phyloP scores from a whole-genome alignment of 1,140 invertebrate species.

The Teleogryllus occipitalis region DNA sequence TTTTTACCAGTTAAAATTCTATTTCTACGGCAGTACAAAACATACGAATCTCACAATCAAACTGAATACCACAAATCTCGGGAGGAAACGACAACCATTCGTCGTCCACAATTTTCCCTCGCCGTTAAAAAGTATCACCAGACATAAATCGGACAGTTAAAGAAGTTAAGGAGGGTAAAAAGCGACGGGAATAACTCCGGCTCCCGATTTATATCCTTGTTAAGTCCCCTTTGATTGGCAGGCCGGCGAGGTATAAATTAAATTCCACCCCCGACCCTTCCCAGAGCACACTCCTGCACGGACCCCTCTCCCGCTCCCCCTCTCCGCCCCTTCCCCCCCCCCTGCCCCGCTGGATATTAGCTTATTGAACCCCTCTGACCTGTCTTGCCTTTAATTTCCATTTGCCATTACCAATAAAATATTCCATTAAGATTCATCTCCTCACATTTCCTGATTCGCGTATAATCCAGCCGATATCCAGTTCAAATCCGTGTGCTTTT shows the following conservation, averaged over 20 bases:
- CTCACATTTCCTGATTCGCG: background rate
- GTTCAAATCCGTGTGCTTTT: background rate
- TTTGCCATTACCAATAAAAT: constrained; percentile 5
- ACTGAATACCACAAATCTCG: no score
- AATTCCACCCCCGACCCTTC: background rate
- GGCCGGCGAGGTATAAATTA: background rate
- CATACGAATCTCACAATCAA: no score
- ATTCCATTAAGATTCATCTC: constrained; percentile 1
- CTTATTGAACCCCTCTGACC: background rate
- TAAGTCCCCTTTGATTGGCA: background rate
- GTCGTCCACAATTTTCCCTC: background rate
- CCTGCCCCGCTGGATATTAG: background rate
- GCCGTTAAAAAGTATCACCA: background rate
- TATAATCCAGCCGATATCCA: background rate
- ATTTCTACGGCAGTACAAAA: no score
- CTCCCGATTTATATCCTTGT: constrained; percentile 1
- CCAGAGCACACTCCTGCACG: no score
- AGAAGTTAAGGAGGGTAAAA: background rate
- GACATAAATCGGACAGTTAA: background rate
- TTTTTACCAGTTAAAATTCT: no score
- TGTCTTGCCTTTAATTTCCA: constrained; percentile 4
- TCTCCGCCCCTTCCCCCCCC: no score
- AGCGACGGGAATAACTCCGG: background rate
- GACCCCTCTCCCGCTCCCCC: background rate
- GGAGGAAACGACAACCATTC: no score